phyloP scores from a whole-genome alignment of 2,888 invertebrate genomes.

The Yponomeuta evonymella region DNA sequence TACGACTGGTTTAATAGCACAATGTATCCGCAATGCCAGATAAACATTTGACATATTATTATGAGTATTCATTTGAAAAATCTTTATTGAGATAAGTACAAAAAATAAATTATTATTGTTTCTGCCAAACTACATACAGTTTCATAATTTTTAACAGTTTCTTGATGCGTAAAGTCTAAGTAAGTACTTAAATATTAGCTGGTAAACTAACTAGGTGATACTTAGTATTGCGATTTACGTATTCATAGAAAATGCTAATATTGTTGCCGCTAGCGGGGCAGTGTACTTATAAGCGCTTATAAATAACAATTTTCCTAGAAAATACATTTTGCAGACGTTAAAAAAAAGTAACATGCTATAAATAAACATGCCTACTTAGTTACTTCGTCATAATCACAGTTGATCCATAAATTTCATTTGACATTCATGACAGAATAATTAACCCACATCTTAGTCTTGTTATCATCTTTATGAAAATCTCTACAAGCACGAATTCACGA shows the following conservation, averaged over 20 bases:
- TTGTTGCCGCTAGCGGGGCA: background rate
- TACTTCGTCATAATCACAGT: too few relatives aligned
- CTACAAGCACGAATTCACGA: background rate
- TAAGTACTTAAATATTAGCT: background rate
- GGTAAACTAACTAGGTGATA: background rate
- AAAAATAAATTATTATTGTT: too few relatives aligned
- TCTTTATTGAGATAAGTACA: too few relatives aligned
- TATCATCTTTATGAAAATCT: background rate
- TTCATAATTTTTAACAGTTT: too few relatives aligned
- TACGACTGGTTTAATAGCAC: too few relatives aligned
- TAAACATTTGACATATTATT: too few relatives aligned
- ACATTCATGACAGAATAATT: background rate
- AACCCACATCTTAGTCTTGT: background rate
- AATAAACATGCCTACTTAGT: too few relatives aligned
- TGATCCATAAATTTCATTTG: too few relatives aligned
- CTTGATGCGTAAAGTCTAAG: background rate
- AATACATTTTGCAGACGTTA: background rate
- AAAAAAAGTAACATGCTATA: too few relatives aligned
- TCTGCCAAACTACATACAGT: too few relatives aligned
- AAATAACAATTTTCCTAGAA: background rate
- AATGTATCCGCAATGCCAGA: too few relatives aligned
- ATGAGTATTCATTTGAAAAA: too few relatives aligned
- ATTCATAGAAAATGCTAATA: conserved; percentile 7
- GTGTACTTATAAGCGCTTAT: background rate
- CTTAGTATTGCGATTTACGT: background rate